Evolutionary conservation across 2,113 vertebrate genomes (phyloP).

Genomic region (Gymnarchus niloticus): DNA sequence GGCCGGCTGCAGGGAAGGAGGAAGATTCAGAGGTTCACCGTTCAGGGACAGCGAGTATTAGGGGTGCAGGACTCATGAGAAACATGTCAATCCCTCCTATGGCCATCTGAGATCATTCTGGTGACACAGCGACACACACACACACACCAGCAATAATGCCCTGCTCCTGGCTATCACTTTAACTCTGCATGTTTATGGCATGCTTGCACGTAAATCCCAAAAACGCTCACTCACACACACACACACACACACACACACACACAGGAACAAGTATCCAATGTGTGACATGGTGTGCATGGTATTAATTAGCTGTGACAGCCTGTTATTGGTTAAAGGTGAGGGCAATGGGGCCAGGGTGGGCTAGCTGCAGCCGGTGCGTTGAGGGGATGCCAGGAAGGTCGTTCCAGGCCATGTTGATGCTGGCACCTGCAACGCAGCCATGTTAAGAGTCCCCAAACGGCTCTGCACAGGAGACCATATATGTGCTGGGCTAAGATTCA

Average conservation of each 20-base stretch:
- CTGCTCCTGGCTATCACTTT: background rate
- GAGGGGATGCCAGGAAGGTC: slow-evolving; percentile 26
- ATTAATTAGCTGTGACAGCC: slow-evolving; percentile 8
- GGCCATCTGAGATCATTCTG: background rate
- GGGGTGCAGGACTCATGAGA: background rate
- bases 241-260: background rate
- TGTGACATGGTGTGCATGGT: background rate
- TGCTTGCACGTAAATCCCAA: background rate
- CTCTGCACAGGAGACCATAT: slow-evolving; percentile 21
- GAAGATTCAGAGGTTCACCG: background rate
- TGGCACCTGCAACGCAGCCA: slow-evolving; percentile 42
- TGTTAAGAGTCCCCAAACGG: slow-evolving; percentile 44
- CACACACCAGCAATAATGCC: background rate
- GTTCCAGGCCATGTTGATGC: slow-evolving; percentile 44
- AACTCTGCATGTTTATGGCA: background rate
- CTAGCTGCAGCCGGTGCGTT: background rate
- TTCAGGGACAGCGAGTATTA: background rate
- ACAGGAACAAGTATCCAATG: background rate
- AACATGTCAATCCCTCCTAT: background rate
- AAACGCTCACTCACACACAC: background rate
- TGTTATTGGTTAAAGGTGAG: slow-evolving; percentile 22
- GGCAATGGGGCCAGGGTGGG: slow-evolving; percentile 11
- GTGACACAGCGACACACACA: background rate
- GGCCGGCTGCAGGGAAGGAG: too few relatives aligned
- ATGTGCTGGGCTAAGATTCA: slow-evolving; percentile 19